Evolutionary conservation across 2,113 vertebrate genomes (phyloP), one percentile per base, ranked within the genome.

Genomic region (Nycticryphes semicollaris): DNA sequence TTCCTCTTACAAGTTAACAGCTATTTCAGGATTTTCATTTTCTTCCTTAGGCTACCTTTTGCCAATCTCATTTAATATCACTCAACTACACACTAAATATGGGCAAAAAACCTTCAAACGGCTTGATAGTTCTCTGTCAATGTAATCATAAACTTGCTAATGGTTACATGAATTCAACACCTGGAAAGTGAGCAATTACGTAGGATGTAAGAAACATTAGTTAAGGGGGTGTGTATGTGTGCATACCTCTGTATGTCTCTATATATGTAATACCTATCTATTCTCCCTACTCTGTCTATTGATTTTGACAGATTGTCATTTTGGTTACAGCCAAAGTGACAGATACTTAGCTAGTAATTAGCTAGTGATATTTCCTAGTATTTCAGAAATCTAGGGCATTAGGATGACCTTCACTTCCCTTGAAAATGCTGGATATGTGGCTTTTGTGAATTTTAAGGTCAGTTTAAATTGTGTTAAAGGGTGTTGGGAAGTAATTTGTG

Each of bases 21-120:
- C 4, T 84, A 12, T 87, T 69, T 81, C 31, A 77, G n/a, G 15
- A 39, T 87, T 66, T 93, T 87, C 4, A 62, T 60, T 79, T 22
- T 25, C 10, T 77, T 89, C 43, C 35, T 66, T 70, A 57, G 27
- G 23, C 31, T 48, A 31, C 2, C 7, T 64, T 68, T 88, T 73
- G 27, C 14, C 10, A 57, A 30, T 76, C 6, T 83, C 12, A 47
- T 68, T 92, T 90, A 47, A 30, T 47, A 63, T 41, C 16, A 22
- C 27, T 53, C 21, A 56, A n/a, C 7, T 72, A 16, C 15, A 45
- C 10, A 33, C 6, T 48, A 92, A 92, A 85, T 25, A 6, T 31
- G 12, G 6, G 1, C 0, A 7, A 59, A 45, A 33, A 1, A 0
- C 6, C 5, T 45, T 85, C 56, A 59, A 24, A 39, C 0, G 28